phyloP scores from a whole-genome alignment of 2,888 invertebrate species.

The Andrena fulva region DNA sequence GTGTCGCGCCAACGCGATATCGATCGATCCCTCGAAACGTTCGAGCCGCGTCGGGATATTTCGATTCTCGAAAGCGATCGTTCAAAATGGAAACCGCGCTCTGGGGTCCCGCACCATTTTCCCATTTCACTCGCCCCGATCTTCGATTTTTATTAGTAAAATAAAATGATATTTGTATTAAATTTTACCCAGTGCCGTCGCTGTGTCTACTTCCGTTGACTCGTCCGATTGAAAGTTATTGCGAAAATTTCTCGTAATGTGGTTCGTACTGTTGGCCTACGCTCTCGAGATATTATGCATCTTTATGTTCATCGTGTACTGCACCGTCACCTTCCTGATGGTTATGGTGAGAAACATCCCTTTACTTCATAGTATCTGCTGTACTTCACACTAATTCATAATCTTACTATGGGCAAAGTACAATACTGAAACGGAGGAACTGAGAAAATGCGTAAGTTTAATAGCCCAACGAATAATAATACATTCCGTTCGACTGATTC shows the following conservation, averaged over 20 bases:
- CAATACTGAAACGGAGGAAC: slow-evolving; percentile 66
- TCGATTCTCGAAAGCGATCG: slow-evolving; percentile 23
- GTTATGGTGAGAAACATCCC: slow-evolving; percentile 70
- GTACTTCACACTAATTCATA: slow-evolving; percentile 29
- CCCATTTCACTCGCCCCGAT: background rate
- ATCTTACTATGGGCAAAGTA: slow-evolving; percentile 59
- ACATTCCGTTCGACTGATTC: background rate
- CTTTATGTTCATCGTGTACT: slow-evolving; percentile 74
- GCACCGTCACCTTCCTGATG: slow-evolving; percentile 71
- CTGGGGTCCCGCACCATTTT: background rate
- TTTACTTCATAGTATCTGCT: background rate
- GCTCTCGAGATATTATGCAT: slow-evolving; percentile 75
- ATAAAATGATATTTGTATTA: slow-evolving; percentile 27
- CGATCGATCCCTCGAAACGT: slow-evolving; percentile 33
- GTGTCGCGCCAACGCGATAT: background rate
- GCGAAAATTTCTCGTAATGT: slow-evolving; percentile 70
- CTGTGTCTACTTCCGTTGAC: background rate
- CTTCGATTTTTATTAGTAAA: slow-evolving; percentile 22
- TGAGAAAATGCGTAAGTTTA: slow-evolving; percentile 72
- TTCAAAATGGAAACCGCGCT: slow-evolving; percentile 40
- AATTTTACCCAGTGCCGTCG: slow-evolving; percentile 9
- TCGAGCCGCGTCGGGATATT: slow-evolving; percentile 7
- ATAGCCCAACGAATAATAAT: background rate
- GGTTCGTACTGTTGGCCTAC: slow-evolving; percentile 67
- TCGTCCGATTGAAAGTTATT: background rate